Base-by-base conservation (phyloP, 2,797 vertebrate genomes). In the Danio aesculapii region DNA sequence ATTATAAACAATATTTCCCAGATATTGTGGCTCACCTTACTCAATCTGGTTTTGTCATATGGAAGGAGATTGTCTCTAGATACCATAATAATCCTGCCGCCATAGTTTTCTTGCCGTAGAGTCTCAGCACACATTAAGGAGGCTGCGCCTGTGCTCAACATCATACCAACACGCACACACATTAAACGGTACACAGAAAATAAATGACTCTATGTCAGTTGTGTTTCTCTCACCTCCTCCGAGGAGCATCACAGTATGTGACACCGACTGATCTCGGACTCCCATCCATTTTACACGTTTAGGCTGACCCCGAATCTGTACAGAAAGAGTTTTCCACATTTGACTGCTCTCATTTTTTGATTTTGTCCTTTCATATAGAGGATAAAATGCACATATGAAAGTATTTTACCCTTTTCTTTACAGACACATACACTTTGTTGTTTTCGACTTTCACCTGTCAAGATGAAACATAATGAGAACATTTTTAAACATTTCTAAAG, bases 41-140 rank as follows among this genome's bases (percentile, higher is more conserved):
- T 97, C 57, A 97, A 94, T 61, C 95, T 91, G 50, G 96, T 88
- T 86, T 94, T 94, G 92, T 97, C 96, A 0, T 96, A 95, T 0
- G 96, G 96, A 11, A 94, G 80, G 0, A 96, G 92, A 0, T 89
- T 86, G 14, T 96, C 96, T 14, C 62, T 93, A 64, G 92, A 93
- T 81, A 90, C 94, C 93, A 97, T 91, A 85, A 97, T 89, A 88
- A 97, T 95, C 85, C 95, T 92, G 83, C 96, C 96, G 0, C 89
- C 88, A 39, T 94, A 97, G 46, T 92, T 93, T 83, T 96, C 93
- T 81, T 97, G 96, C 10, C 96, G 93, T 50, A 97, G 92, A 0
- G 93, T 94, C 88, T 97, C 96, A 0, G 96, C 96, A 12, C 96
- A 97, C 19, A 90, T 90, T 85, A 96, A 77, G 0, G 95, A 94